Evolutionary conservation across 2,113 vertebrate species (phyloP).

Genomic region (Perca schrenkii): DNA sequence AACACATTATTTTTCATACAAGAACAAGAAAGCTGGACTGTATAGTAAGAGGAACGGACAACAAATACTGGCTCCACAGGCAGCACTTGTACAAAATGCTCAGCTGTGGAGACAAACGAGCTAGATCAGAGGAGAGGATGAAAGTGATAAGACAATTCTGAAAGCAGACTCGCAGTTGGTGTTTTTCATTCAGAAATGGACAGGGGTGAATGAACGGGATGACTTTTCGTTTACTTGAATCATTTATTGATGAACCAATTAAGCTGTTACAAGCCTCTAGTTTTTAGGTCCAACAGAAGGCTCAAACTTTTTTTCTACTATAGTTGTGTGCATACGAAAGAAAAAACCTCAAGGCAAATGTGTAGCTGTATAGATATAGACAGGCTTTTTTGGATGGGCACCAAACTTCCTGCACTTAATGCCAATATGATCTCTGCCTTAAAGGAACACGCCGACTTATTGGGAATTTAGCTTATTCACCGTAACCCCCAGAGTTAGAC

Average conservation of each 20-base stretch:
- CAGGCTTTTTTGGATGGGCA: background rate
- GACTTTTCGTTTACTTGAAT: background rate
- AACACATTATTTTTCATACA: background rate
- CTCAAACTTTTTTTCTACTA: background rate
- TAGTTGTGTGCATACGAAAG: background rate
- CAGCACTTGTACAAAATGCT: background rate
- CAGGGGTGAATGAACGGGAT: background rate
- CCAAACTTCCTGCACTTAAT: background rate
- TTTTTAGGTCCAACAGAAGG: background rate
- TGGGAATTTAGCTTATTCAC: too few relatives aligned
- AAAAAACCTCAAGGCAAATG: background rate
- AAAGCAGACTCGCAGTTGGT: background rate
- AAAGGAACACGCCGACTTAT: too few relatives aligned
- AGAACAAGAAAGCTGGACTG: background rate
- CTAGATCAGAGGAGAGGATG: conserved; percentile 1
- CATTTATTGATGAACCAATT: conserved; percentile 10
- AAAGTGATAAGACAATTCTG: background rate
- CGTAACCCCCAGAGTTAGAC: too few relatives aligned
- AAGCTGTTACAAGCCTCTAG: background rate
- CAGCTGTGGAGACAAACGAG: background rate
- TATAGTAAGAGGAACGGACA: background rate
- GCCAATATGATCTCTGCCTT: background rate
- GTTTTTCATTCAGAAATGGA: conserved; percentile 1
- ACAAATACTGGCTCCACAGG: background rate
- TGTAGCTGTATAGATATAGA: background rate